Base-by-base conservation (phyloP, 2,113 vertebrate genomes). In the Atractosteus spatula region DNA sequence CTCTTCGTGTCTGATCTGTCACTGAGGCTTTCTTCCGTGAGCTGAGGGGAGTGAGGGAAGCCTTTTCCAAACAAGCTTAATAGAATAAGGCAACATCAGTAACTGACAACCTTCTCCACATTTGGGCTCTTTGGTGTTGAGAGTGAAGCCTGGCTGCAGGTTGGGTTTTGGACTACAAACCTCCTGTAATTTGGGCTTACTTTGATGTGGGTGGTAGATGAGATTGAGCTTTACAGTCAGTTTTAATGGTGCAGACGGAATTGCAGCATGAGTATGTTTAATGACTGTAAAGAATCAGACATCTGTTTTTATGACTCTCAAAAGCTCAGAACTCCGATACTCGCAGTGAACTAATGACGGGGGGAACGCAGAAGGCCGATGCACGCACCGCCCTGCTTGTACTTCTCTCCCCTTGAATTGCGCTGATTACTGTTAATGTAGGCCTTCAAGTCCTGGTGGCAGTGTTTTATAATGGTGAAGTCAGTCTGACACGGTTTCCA, bases 211-310 rank as follows among this genome's bases (percentile, higher is more conserved):
- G 12, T 43, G 43, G 63, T 29, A 44, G 43, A 47, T 44, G 64
- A 66, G 64, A 14, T 16, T 63, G 64, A n/a, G 14, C 64, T 66
- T 66, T 47, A 43, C 10, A 16, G 42, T 41, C 29, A 11, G 29
- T 65, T 65, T 65, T 65, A 44, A 44, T 65, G 8, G 63, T 41
- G 29, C 63, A 66, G 10, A 2, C 44, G 43, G 64, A 47, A 66
- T 44, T 41, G 43, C 64, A 47, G 64, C 42, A 47, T 2, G 14
- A 44, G 42, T 66, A 7, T 47, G n/a, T 47, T 66, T 45, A 66
- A 66, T 45, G 42, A 66, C 12, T 45, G 42, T 7, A 8, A 43
- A 42, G 42, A n/a, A 29, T 5, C 8, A 43, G 4, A 14, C 2
- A 66, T 12, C 47, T 7, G 10, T 51, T 51, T 51, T 5, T 51